Conservation (phyloP, 2,888 invertebrate species). For the Himalopsyche japonica region DNA sequence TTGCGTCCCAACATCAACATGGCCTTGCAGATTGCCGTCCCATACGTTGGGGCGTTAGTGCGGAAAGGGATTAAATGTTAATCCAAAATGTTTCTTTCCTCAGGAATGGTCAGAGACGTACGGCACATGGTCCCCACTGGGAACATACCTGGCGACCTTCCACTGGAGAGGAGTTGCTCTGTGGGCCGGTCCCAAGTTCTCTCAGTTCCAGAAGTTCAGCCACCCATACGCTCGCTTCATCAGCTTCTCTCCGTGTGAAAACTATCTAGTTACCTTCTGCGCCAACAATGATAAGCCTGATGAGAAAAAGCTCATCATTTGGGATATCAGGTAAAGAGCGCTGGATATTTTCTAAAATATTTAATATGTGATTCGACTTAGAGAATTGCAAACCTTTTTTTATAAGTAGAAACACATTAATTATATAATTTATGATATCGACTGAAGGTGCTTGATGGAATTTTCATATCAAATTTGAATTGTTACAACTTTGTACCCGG, state of each 20-base stretch:
- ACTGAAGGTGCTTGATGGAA: too few species aligned
- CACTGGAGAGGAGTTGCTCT: constrained; percentile 94
- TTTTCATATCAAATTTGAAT: too few species aligned
- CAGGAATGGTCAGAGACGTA: constrained; percentile 96
- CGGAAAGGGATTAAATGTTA: too few species aligned
- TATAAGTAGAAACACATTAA: too few species aligned
- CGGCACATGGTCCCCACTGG: constrained; percentile 96
- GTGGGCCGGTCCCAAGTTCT: constrained; percentile 95
- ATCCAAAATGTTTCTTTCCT: constrained; percentile 10
- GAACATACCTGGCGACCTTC: constrained; percentile 95
- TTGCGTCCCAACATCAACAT: too few species aligned
- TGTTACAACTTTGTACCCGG: too few species aligned
- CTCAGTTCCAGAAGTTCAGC: constrained; percentile 88
- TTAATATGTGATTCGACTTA: neutral
- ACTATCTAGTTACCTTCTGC: constrained; percentile 93
- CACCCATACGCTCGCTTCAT: constrained; percentile 92
- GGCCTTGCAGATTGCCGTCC: too few species aligned
- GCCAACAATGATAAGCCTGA: constrained; percentile 73
- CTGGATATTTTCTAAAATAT: neutral
- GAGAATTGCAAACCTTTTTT: too few species aligned
- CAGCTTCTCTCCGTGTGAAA: constrained; percentile 97
- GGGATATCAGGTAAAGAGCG: constrained; percentile 80
- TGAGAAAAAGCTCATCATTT: constrained; percentile 87
- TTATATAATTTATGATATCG: too few species aligned
- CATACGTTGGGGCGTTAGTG: too few species aligned